Base-by-base conservation (phyloP, 2,888 invertebrate species). In the Macrostomum cliftonense region DNA sequence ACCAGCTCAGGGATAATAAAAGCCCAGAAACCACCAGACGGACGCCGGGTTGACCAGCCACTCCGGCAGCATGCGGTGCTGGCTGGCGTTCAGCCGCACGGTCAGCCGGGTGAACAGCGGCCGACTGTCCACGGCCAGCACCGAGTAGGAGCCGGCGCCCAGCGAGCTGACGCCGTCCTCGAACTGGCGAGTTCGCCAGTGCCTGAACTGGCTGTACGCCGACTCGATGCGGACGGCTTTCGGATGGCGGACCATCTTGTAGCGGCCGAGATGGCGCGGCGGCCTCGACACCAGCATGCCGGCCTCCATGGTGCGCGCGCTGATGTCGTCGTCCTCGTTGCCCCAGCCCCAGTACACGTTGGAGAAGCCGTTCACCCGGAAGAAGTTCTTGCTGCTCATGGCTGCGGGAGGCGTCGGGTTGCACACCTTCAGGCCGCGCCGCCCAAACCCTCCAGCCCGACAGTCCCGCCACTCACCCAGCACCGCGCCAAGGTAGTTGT, bases 341-440 rank as follows among this genome's bases (percentile, higher is more conserved):
- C 67, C 67, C 67, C 67, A 67, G 9, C 68, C 70, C 68, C 69
- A 71, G 57, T 68, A 71, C 28, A 65, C 61, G 54, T 74, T 74
- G 16, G 72, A 70, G 55, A 71, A 74, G 13, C 74, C 74, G 54
- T 74, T 74, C 36, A 74, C 65, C 12, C 57, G 58, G n/a, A 59
- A 54, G 46, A 68, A 66, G 53, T 71, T 69, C n/a, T 63, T 61
- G 47, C 63, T 61, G 39, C 63, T 67, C 16, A 72, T 58, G 12
- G 72, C 69, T 46, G 19, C 38, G n/a, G n/a, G n/a, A n/a, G n/a
- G n/a, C n/a, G 19, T 42, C 12, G 11, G 9, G 12, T 38, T 13
- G 12, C 13, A 13, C 38, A 38, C 12, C 38, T 13, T 38, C 12
- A 38, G 38, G n/a, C n/a, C n/a, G n/a, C n/a, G n/a, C n/a, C n/a